Evolutionary conservation across 2,888 invertebrate genomes (phyloP).

Genomic region (Dasysyrphus albostriatus): DNA sequence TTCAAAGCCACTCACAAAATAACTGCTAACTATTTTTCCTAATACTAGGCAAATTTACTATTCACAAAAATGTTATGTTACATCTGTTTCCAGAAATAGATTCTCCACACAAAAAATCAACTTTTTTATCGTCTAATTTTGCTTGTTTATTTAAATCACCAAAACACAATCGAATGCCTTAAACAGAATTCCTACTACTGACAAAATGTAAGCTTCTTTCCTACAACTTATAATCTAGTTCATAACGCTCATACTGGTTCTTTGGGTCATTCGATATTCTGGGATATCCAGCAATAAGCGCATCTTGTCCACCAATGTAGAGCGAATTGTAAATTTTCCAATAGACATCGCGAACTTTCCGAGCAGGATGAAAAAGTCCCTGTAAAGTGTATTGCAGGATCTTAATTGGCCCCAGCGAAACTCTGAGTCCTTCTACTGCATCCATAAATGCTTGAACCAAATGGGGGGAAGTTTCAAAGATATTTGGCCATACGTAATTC

Average conservation of each 20-base stretch:
- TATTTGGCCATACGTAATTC: conserved; percentile 99
- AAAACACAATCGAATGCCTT: conserved; percentile 48
- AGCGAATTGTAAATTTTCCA: conserved; percentile 99
- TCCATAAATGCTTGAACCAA: conserved; percentile 99
- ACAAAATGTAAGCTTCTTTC: neutral
- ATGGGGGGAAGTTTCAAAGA: conserved; percentile 99
- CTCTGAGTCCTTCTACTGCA: conserved; percentile 98
- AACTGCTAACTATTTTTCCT: too few species aligned
- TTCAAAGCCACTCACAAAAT: too few species aligned
- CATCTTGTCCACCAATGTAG: conserved; percentile 99
- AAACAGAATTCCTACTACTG: neutral
- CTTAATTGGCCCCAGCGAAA: conserved; percentile 98
- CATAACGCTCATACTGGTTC: conserved; percentile 96
- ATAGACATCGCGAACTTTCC: conserved; percentile 99
- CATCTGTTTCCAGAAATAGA: too few species aligned
- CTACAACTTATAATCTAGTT: conserved; percentile 96
- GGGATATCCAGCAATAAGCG: conserved; percentile 98
- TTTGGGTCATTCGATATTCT: conserved; percentile 97
- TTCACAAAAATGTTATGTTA: too few species aligned
- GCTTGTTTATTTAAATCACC: conserved; percentile 52
- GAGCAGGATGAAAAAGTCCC: conserved; percentile 99
- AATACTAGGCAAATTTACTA: too few species aligned
- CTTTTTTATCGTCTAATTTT: neutral
- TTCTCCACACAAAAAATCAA: neutral
- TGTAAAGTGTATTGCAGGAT: conserved; percentile 98